These are phyloP conservation scores for Ochlodes sylvanus DNA, from an alignment of 2,888 invertebrate genomes.

Conservation along the genomic window DNA sequence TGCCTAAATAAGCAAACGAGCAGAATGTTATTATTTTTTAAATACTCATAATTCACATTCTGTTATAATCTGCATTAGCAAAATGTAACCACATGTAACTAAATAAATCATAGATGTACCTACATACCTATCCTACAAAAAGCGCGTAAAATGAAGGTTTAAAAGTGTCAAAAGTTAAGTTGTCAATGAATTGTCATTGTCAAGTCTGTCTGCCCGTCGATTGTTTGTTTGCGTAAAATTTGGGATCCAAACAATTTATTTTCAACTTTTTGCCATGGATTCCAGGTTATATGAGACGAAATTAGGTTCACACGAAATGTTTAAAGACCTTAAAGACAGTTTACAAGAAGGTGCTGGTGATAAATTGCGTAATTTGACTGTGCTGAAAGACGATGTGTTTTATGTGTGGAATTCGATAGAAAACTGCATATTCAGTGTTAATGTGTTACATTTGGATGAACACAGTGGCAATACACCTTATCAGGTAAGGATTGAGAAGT, in stretches of 20 bases:
- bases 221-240: constrained; percentile 15
- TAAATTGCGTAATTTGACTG: constrained; percentile 87
- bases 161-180: constrained; percentile 44
- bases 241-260: constrained; percentile 51
- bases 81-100: too few species aligned
- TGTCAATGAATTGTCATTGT: constrained; percentile 25
- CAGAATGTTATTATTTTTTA: too few species aligned
- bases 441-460: constrained; percentile 81
- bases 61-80: too few species aligned
- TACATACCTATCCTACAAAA: too few species aligned
- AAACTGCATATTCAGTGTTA: constrained; percentile 86
- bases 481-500: constrained; percentile 79
- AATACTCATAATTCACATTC: too few species aligned
- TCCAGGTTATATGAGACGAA: constrained; percentile 84
- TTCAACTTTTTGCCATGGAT: constrained; percentile 74
- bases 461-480: constrained; percentile 81
- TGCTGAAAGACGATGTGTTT: constrained; percentile 87
- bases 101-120: too few species aligned
- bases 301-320: constrained; percentile 86
- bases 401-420: constrained; percentile 88
- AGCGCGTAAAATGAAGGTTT: too few species aligned
- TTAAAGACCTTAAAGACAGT: constrained; percentile 83
- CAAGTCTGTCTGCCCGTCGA: constrained; percentile 22
- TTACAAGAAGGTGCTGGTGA: constrained; percentile 78
- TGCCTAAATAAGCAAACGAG: too few species aligned